Percentiles rank a stretch among this genome's conserved stretches.
phyloP scores from a whole-genome alignment of 2,888 invertebrate genomes.

The Rhogogaster chlorosoma region DNA sequence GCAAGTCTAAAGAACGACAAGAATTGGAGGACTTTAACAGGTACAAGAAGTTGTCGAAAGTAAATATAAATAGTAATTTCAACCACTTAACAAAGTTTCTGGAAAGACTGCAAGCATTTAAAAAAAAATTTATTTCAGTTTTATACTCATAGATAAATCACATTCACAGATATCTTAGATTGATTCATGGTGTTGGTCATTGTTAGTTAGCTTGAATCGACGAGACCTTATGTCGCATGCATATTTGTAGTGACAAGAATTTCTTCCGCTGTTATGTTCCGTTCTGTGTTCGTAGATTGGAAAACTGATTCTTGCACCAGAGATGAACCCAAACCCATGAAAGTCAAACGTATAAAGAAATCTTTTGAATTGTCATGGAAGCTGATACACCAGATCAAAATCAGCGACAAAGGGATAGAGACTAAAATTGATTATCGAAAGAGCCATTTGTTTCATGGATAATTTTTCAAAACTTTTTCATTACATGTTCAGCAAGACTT shows the following conservation, averaged over 20 bases:
- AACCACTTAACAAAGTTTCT: not conserved
- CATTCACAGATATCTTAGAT: conserved; percentile 1
- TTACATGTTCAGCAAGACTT: not conserved
- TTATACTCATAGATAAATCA: not conserved
- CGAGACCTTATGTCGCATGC: not conserved
- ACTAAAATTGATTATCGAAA: not conserved
- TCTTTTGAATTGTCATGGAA: not conserved
- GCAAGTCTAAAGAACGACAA: conserved; percentile 68
- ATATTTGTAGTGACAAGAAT: not conserved
- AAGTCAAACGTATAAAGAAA: not conserved
- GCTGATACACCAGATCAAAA: not conserved
- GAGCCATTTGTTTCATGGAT: not conserved
- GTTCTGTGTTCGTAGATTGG: conserved; percentile 32
- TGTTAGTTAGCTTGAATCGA: not conserved
- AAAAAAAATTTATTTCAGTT: not conserved
- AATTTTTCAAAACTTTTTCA: not conserved
- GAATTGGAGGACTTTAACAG: conserved; percentile 69
- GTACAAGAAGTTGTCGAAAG: conserved; percentile 60
- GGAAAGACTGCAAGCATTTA: not conserved
- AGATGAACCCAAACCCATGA: not conserved
- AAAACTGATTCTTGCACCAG: not conserved
- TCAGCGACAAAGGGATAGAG: not conserved
- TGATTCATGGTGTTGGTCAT: not conserved
- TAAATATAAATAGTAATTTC: not conserved
- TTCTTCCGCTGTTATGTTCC: not conserved